These are phyloP conservation scores for Chrysolina americana DNA, from an alignment of 2,888 invertebrate species.

Conservation along the genomic window DNA sequence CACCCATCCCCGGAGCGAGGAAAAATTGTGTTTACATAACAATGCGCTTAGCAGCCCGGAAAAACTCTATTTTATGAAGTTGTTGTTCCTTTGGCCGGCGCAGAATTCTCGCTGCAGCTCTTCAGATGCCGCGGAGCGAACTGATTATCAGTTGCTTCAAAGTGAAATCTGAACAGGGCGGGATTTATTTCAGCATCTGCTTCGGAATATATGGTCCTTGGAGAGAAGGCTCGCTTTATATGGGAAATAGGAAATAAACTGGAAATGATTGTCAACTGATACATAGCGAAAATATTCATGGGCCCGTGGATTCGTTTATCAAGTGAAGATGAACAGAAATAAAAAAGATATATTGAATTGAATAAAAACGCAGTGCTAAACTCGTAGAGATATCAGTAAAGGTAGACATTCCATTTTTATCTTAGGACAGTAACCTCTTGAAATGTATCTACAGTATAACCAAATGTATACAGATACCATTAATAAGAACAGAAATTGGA, in stretches of 20 bases:
- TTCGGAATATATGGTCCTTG: slow-evolving; percentile 11
- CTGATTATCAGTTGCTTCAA: slow-evolving; percentile 39
- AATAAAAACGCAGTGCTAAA: too few relatives aligned
- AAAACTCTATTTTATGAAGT: slow-evolving; percentile 50
- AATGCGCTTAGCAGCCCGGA: background rate
- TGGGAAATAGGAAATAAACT: slow-evolving; percentile 11
- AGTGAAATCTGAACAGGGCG: slow-evolving; percentile 26
- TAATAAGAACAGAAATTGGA: too few relatives aligned
- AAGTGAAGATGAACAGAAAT: background rate
- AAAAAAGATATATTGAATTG: too few relatives aligned
- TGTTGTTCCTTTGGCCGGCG: slow-evolving; percentile 44
- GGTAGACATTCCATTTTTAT: too few relatives aligned
- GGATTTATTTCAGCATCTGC: slow-evolving; percentile 15
- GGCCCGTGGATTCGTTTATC: background rate
- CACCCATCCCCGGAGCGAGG: background rate
- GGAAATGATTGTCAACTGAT: slow-evolving; percentile 11
- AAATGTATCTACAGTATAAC: too few relatives aligned
- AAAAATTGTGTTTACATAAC: slow-evolving; percentile 36
- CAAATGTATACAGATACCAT: too few relatives aligned
- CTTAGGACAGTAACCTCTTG: too few relatives aligned
- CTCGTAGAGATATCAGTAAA: too few relatives aligned
- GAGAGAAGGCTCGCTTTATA: slow-evolving; percentile 7
- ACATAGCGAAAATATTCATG: background rate
- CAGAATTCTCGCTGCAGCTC: slow-evolving; percentile 32
- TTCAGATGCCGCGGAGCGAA: slow-evolving; percentile 39